Evolutionary conservation across 2,113 vertebrate genomes (phyloP).

Genomic region (Dromaius novaehollandiae): DNA sequence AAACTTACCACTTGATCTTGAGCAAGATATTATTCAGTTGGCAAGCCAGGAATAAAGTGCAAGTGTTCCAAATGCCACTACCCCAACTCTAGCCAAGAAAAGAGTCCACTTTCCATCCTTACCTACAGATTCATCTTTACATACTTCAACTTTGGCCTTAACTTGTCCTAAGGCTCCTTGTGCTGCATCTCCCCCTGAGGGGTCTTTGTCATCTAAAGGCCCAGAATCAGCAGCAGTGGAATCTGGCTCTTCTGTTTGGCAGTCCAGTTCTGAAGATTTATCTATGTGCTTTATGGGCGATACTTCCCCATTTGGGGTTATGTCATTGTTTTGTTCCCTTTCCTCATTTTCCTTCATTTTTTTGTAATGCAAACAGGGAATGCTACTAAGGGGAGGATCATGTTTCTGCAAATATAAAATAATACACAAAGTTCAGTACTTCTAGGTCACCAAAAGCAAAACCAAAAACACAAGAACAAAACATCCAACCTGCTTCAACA

Average conservation of each 20-base stretch:
- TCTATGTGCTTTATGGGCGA: constrained; percentile 77
- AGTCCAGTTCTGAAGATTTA: constrained; percentile 74
- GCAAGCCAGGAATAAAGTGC: not conserved
- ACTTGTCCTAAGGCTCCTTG: constrained; percentile 95
- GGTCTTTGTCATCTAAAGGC: constrained; percentile 76
- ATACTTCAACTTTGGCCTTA: constrained; percentile 98
- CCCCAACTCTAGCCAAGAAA: not conserved
- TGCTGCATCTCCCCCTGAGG: constrained; percentile 77
- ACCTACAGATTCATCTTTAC: constrained; percentile 99
- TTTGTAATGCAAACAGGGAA: constrained; percentile 98
- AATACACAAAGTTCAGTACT: not conserved
- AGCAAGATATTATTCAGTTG: not conserved
- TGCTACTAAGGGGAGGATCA: constrained; percentile 95
- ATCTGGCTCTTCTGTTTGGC: constrained; percentile 79
- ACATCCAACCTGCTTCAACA: not conserved
- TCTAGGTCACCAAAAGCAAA: not conserved
- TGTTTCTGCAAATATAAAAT: constrained; percentile 87
- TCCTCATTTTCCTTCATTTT: constrained; percentile 97
- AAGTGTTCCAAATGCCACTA: not conserved
- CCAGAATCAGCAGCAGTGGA: constrained; percentile 73
- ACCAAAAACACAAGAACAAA: not conserved
- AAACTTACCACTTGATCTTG: not conserved
- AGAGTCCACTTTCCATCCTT: constrained; percentile 53
- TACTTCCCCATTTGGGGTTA: constrained; percentile 76
- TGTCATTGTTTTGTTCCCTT: constrained; percentile 87